Conservation (phyloP, 2,113 vertebrate genomes). For the Cinclus mexicanus region DNA sequence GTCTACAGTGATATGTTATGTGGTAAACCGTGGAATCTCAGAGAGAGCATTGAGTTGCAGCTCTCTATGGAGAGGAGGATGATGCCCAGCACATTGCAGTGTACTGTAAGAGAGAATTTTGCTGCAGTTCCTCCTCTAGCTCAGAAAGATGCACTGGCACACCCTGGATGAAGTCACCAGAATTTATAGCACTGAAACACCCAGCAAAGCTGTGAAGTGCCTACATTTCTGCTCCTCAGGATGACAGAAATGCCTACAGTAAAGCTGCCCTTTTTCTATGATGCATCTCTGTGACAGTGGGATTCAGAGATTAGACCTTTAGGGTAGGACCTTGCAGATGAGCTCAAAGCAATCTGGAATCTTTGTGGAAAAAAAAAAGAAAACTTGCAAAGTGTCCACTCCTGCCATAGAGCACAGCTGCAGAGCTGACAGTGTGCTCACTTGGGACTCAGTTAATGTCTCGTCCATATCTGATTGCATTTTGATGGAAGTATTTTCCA, state of each 20-base stretch:
- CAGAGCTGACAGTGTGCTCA: constrained; percentile 7
- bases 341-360: background rate
- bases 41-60: background rate
- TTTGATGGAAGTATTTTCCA: constrained; percentile 32
- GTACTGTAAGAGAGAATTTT: background rate
- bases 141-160: background rate
- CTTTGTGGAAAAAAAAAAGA: background rate
- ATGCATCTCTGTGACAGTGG: background rate
- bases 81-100: background rate
- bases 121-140: background rate
- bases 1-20: background rate
- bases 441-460: constrained; percentile 5
- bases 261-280: background rate
- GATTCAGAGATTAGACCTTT: background rate
- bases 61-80: background rate
- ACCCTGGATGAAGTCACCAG: fast-evolving
- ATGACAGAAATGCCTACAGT: background rate
- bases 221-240: background rate
- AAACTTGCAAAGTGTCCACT: background rate
- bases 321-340: background rate
- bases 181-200: background rate
- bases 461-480: background rate
- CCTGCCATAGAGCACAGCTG: background rate
- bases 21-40: background rate
- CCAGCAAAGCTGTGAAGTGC: background rate